A percentile compares a stretch with the other conserved stretches of the same genome.
These are phyloP conservation scores for Tragopan temminckii DNA, from an alignment of 2,797 vertebrate species.

Conservation along the genomic window DNA sequence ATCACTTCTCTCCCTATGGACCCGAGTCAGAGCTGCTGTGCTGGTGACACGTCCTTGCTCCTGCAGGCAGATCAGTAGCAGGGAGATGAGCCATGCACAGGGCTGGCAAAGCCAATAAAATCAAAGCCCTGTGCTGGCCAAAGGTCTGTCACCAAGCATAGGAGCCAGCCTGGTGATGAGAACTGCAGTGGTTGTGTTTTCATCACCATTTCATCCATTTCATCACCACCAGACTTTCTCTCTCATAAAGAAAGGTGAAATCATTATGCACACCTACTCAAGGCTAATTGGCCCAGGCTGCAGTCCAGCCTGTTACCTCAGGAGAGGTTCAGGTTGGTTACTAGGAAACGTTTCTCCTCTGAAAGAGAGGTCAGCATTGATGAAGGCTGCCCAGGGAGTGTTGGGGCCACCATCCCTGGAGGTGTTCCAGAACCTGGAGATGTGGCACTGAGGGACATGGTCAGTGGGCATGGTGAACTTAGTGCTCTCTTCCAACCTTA, in stretches of 20 bases:
- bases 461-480: too few relatives aligned
- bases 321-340: too few relatives aligned
- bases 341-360: too few relatives aligned
- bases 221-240: not conserved
- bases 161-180: not conserved
- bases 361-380: too few relatives aligned
- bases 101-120: not conserved
- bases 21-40: rapidly evolving
- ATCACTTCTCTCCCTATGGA: not conserved
- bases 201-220: not conserved
- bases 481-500: too few relatives aligned
- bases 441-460: too few relatives aligned
- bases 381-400: too few relatives aligned
- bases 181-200: rapidly evolving
- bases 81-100: not conserved
- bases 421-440: too few relatives aligned
- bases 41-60: not conserved
- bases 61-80: not conserved
- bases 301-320: not conserved
- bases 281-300: not conserved
- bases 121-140: not conserved
- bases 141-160: rapidly evolving
- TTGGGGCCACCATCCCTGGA: too few relatives aligned
- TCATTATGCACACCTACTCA: not conserved
- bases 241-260: not conserved